Conservation (phyloP, 1,140 invertebrate species). For the Hylaeus volcanicus region DNA sequence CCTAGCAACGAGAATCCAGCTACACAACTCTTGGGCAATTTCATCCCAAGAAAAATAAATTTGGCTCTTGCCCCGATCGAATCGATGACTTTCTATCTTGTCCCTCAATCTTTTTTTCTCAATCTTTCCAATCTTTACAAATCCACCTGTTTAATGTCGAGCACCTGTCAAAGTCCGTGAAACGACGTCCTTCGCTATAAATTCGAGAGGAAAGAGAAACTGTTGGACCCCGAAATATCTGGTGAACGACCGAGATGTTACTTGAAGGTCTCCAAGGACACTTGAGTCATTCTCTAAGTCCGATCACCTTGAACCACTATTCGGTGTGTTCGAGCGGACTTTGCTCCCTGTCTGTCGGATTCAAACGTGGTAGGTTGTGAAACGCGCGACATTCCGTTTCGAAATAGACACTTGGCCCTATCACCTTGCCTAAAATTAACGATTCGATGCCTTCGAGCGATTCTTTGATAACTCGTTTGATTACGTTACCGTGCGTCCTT, state of each 20-base stretch:
- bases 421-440: background rate
- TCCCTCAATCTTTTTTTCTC: background rate
- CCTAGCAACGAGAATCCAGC: no score
- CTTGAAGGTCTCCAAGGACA: background rate
- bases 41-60: no score
- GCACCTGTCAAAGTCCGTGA: background rate
- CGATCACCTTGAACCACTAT: conserved; percentile 8
- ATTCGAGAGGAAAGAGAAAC: background rate
- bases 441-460: background rate
- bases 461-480: background rate
- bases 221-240: no score
- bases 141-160: background rate
- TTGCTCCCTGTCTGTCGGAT: background rate
- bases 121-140: background rate
- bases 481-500: no score
- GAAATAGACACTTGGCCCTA: background rate
- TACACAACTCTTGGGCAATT: no score
- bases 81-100: background rate
- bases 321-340: background rate
- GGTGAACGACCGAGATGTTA: background rate
- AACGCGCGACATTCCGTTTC: conserved; percentile 10
- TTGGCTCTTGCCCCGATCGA: no score
- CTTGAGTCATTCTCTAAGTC: no score
- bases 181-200: background rate
- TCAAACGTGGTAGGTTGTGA: conserved; percentile 6